Evolutionary conservation across 2,888 invertebrate genomes (phyloP).

Genomic region (Leucophora obtusa): DNA sequence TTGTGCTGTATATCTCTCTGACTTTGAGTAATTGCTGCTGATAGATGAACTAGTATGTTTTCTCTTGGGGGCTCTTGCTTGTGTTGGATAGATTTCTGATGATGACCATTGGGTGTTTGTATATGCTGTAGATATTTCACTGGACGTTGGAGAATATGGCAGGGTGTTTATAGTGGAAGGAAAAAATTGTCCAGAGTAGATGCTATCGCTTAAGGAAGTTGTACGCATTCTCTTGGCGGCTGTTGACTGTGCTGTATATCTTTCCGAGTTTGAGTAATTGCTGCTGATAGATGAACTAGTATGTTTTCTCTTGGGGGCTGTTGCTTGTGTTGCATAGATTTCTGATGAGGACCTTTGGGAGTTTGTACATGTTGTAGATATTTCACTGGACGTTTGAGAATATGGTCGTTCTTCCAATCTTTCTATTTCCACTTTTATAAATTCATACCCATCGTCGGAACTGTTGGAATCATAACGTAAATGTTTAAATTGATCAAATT

Average conservation of each 20-base stretch:
- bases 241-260: background rate
- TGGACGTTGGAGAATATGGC: constrained; percentile 14
- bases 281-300: constrained; percentile 54
- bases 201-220: constrained; percentile 8
- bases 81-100: background rate
- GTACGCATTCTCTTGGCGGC: constrained; percentile 34
- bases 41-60: constrained; percentile 39
- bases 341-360: background rate
- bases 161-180: no score
- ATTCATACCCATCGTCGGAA: constrained; percentile 15
- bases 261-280: background rate
- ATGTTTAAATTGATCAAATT: constrained; percentile 68
- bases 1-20: constrained; percentile 46
- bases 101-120: background rate
- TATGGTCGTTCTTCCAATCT: constrained; percentile 1
- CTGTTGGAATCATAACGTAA: constrained; percentile 24
- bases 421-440: constrained; percentile 37
- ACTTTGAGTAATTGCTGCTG: constrained; percentile 24
- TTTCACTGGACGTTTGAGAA: constrained; percentile 15
- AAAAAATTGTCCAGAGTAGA: no score
- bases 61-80: background rate
- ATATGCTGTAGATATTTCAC: background rate
- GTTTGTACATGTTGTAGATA: background rate
- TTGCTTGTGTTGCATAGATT: background rate
- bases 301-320: background rate